Percentiles rank a stretch among this genome's conserved stretches.
Conservation (phyloP, 23 tunicate species). For the Ascidia mentula region DNA sequence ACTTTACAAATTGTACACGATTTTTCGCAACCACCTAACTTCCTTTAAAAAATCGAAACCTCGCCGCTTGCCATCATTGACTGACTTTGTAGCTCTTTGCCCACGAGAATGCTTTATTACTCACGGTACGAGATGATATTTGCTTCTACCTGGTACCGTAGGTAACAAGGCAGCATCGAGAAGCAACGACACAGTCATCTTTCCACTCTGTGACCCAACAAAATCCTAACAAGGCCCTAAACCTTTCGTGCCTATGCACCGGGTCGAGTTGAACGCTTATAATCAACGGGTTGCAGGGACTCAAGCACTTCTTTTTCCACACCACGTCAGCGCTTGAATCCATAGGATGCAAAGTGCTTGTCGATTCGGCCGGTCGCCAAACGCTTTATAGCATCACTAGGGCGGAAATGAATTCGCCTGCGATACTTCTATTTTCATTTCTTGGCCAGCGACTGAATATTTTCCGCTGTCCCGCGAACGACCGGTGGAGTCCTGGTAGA, state of each 20-base stretch:
- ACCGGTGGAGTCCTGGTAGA: neutral
- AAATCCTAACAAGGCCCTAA: neutral
- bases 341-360: neutral
- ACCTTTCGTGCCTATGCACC: too few relatives aligned
- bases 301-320: too few relatives aligned
- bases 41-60: too few relatives aligned
- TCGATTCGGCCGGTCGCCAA: neutral
- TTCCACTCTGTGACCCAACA: neutral
- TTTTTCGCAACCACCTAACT: too few relatives aligned
- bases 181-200: slow-evolving; percentile 26
- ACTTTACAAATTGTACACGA: too few relatives aligned
- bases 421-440: neutral
- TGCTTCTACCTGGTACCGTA: slow-evolving; percentile 94
- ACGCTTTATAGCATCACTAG: neutral
- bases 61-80: too few relatives aligned
- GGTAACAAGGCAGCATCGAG: slow-evolving; percentile 95
- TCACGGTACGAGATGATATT: slow-evolving; percentile 95
- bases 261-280: too few relatives aligned
- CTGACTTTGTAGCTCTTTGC: slow-evolving; percentile 58
- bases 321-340: too few relatives aligned
- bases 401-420: neutral
- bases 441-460: too few relatives aligned
- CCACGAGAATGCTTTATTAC: slow-evolving; percentile 96
- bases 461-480: neutral
- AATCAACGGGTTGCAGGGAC: too few relatives aligned